phyloP scores from a whole-genome alignment of 2,113 vertebrate genomes.

The Pipra filicauda region DNA sequence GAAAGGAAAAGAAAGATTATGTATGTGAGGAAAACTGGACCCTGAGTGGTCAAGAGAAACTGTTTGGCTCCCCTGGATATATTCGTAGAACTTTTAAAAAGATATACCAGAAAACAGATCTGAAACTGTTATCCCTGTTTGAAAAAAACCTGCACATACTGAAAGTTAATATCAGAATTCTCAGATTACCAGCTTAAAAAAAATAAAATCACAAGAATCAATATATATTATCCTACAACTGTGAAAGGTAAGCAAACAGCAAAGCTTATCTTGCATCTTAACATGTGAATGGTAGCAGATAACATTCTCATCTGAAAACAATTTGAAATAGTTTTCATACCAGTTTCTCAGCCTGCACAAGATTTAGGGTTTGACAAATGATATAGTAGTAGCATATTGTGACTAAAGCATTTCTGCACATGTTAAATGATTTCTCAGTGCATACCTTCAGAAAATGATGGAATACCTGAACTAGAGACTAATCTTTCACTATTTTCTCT shows the following conservation, averaged over 20 bases:
- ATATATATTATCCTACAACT: not conserved
- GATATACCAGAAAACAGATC: not conserved
- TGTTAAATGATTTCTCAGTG: not conserved
- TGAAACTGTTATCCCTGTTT: not conserved
- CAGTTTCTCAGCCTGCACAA: not conserved
- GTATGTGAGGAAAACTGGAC: not conserved
- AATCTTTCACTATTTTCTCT: not conserved
- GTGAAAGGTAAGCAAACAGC: not conserved
- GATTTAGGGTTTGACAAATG: not conserved
- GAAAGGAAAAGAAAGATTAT: not conserved
- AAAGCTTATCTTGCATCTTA: not conserved
- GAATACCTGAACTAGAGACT: not conserved
- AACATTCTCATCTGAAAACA: not conserved
- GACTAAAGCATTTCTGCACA: not conserved
- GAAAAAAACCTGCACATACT: not conserved
- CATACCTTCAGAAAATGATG: not conserved
- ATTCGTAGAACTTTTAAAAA: not conserved
- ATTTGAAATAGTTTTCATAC: not conserved
- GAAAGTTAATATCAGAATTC: not conserved
- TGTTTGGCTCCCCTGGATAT: not conserved
- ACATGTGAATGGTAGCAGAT: not conserved
- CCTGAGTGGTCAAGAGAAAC: not conserved
- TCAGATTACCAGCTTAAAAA: not conserved
- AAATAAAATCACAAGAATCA: not conserved
- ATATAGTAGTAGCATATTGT: not conserved